Conservation (phyloP, 2,888 invertebrate genomes). For the Hylaea fasciaria region DNA sequence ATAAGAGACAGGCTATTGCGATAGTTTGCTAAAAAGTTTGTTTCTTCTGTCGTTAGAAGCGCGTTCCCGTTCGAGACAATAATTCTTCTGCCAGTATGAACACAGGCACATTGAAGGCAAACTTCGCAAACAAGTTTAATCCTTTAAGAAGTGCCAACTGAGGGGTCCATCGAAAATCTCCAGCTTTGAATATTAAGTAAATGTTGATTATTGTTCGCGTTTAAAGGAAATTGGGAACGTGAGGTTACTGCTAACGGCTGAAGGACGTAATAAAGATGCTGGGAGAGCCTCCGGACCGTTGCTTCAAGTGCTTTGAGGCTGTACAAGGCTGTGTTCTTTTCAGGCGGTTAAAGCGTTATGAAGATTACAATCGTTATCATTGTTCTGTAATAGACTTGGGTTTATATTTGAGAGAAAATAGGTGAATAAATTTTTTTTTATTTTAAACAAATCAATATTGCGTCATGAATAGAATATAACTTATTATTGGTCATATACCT, state of each 20-base stretch:
- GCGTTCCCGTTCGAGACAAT: neutral
- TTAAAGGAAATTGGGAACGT: constrained; percentile 72
- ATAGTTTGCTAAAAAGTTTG: too few relatives aligned
- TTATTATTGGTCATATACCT: too few relatives aligned
- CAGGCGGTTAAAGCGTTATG: constrained; percentile 15
- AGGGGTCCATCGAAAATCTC: constrained; percentile 39
- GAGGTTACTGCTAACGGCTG: constrained; percentile 41
- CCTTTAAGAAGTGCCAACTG: constrained; percentile 32
- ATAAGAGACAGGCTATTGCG: too few relatives aligned
- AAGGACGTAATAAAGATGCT: constrained; percentile 27
- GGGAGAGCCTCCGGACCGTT: constrained; percentile 15
- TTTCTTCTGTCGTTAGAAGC: too few relatives aligned
- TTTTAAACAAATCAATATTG: too few relatives aligned
- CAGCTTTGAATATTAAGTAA: constrained; percentile 52
- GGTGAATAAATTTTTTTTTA: too few relatives aligned
- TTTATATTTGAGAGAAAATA: constrained; percentile 19
- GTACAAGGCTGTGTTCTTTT: constrained; percentile 5
- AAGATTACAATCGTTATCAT: constrained; percentile 25
- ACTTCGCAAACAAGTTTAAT: constrained; percentile 34
- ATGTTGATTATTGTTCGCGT: constrained; percentile 72
- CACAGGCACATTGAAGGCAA: constrained; percentile 21
- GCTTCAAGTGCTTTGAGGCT: constrained; percentile 26
- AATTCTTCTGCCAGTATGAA: neutral
- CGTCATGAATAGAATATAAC: too few relatives aligned
- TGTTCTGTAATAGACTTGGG: constrained; percentile 15